Evolutionary conservation across 2,797 vertebrate genomes (phyloP), one percentile per base, ranked within the genome.

Genomic region (Peromyscus nudipes): DNA sequence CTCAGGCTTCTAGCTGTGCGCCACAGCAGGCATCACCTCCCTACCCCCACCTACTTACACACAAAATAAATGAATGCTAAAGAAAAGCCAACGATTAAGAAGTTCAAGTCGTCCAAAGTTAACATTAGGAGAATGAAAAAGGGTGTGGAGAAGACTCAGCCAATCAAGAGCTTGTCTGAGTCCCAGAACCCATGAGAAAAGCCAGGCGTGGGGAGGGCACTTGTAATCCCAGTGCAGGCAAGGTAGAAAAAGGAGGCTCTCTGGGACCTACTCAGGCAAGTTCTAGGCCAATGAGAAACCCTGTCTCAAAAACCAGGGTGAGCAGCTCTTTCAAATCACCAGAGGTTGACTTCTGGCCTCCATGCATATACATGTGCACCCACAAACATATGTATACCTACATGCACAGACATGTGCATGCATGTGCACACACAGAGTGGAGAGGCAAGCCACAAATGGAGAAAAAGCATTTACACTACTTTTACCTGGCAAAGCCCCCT

Each of bases 121-220:
- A 64, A 29, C 84, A 83, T 52, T 62, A 81, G 65, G 60, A 96
- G 21, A 81, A 77, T n/a, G 13, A 69, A 83, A 94, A 81, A 40
- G 19, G 6, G 29, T 21, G 29, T 37, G 13, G 19, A 34, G 71
- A 62, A 76, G 37, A 10, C 25, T 37, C 46, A 31, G 52, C 27
- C 29, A 69, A n/a, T 29, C 10, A 29, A 75, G 49, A 19, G 23
- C 23, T 60, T 23, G 11, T 17, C 16, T 9, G 34, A 71, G 34
- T 46, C 31, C 31, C 23, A 62, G 71, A 62, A 89, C 3, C 16
- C 37, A 31, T 2, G 27, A 8, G n/a, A 76, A 34, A 14, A 43
- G 69, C 37, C 55, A 31, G 17, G 37, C 0, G 0, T 23, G 1
- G 27, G 25, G n/a, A 40, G 6, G 13, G 52, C 19, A 17, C 9